Evolutionary conservation across 2,113 vertebrate genomes (phyloP), one percentile per base, ranked within the genome.

Genomic region (Lagopus leucura): DNA sequence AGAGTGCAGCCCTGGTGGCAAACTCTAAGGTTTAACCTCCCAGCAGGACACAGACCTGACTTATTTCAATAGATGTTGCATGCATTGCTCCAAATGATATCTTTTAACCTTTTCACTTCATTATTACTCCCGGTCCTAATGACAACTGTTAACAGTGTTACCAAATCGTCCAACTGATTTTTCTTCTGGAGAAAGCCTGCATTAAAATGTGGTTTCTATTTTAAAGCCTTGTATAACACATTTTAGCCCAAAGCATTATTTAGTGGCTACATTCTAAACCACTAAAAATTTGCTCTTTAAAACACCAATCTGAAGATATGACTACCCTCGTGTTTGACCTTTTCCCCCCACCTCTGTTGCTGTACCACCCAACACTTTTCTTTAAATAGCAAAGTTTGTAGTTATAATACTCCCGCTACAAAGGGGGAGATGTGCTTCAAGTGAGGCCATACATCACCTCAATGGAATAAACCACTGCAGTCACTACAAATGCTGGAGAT

Each of bases 151-250:
- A 86, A 84, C 80, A 92, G 34, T 38, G 80, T 83, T 90, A 70
- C 81, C 88, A 82, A 94, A 83, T 84, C 50, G 63, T 65, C 80
- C 83, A 84, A 88, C 40, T 6, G 48, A 93, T 47, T 90, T 90
- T 90, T 91, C 43, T 81, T 81, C 86, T 25, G 30, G 21, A 63
- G 40, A 71, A 75, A 90, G 42, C 32, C n/a, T 10, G 8, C 42
- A 75, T 95, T 91, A 64, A 96, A 96, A 96, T 81, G 87, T 90
- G 91, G 60, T 88, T 97, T 94, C 87, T 89, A 83, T 95, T 97
- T 57, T 93, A 92, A 96, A 92, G 73, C 47, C 82, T 83, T 91
- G 89, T 90, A 74, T 64, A 91, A 96, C 79, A 86, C 65, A 21
- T 88, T 91, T 83, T 90, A 86, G 91, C 89, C 88, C 88, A 92